phyloP scores from a whole-genome alignment of 2,888 invertebrate species.

The Drosophila diplacantha region DNA sequence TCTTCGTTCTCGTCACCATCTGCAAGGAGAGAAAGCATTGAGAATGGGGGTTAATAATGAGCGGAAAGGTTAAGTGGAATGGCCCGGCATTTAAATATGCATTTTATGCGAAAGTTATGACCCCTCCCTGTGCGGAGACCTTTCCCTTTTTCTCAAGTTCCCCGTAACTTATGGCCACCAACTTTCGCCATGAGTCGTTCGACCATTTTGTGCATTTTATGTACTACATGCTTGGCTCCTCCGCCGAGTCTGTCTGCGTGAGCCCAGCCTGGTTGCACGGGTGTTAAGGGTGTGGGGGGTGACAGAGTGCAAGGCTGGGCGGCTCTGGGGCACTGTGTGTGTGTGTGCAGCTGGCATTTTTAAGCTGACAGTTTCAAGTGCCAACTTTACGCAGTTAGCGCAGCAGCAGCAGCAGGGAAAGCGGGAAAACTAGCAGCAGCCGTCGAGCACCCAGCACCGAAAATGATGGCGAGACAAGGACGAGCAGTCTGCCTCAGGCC shows the following conservation, averaged over 20 bases:
- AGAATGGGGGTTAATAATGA: constrained; percentile 22
- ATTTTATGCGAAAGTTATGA: constrained; percentile 59
- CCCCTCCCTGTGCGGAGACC: constrained; percentile 31
- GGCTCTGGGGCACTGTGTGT: constrained; percentile 26
- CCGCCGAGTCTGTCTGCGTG: constrained; percentile 9
- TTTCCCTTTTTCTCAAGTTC: constrained; percentile 7
- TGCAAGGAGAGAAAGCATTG: constrained; percentile 79
- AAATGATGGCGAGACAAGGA: constrained; percentile 66
- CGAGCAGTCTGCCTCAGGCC: constrained; percentile 22
- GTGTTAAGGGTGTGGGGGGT: constrained; percentile 11
- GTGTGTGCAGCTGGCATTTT: constrained; percentile 66
- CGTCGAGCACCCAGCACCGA: constrained; percentile 52
- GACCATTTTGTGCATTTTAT: constrained; percentile 67
- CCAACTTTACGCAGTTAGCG: constrained; percentile 72
- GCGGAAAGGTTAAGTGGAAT: constrained; percentile 44
- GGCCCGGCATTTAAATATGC: constrained; percentile 62
- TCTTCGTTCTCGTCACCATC: constrained; percentile 99
- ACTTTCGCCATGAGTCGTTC: constrained; percentile 65
- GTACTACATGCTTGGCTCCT: constrained; percentile 47
- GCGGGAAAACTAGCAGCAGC: constrained; percentile 21
- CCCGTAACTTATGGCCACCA: constrained; percentile 61
- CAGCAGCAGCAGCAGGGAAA: constrained; percentile 35
- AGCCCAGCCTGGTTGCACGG: constrained; percentile 10
- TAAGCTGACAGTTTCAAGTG: constrained; percentile 72
- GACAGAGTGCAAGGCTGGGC: neutral